A percentile compares a stretch with the other conserved stretches of the same genome.
These are phyloP conservation scores for Halisarca cf. caerulea DNA, from an alignment of 37 sponge, comb jelly and placozoan genomes.

Conservation along the genomic window DNA sequence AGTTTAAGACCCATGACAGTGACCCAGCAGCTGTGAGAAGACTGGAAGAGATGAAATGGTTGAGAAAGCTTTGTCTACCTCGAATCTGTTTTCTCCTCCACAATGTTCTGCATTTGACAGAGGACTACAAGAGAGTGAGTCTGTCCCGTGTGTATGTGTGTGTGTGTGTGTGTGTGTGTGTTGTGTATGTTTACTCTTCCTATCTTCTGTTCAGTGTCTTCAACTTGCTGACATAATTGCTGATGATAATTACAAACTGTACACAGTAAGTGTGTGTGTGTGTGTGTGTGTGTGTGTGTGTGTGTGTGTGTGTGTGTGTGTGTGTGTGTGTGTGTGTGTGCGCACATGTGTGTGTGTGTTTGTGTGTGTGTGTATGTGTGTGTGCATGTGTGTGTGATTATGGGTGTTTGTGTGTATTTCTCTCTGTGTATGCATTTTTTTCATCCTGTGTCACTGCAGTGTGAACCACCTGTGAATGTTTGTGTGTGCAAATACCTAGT, in stretches of 20 bases:
- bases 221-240: conserved; percentile 75
- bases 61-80: conserved; percentile 75
- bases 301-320: no score
- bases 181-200: no score
- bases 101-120: conserved; percentile 65
- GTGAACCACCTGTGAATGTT: no score
- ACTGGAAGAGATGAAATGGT: conserved; percentile 48
- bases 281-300: conserved; percentile 22
- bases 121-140: conserved; percentile 56
- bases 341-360: no score
- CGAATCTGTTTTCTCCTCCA: conserved; percentile 67
- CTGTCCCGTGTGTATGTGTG: background rate
- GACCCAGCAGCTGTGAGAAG: conserved; percentile 1
- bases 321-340: no score
- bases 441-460: no score
- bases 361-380: no score
- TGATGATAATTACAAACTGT: conserved; percentile 68
- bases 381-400: no score
- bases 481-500: no score
- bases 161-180: no score
- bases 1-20: conserved; percentile 6
- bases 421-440: no score
- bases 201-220: conserved; percentile 77
- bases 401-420: no score
- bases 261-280: conserved; percentile 49